Base-by-base conservation (phyloP, 2,797 vertebrate genomes). In the Erpetoichthys calabaricus region DNA sequence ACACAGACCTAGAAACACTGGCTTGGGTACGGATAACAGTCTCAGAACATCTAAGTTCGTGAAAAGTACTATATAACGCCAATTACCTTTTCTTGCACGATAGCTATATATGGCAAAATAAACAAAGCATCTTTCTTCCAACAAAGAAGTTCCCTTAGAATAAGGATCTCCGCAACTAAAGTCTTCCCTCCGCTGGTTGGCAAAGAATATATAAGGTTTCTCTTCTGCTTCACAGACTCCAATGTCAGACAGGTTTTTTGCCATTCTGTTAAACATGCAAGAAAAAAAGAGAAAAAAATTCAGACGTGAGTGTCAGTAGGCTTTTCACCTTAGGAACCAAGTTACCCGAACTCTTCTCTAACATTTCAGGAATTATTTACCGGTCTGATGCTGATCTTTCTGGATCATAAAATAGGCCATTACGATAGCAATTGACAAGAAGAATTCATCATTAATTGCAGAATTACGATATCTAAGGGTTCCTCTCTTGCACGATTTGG, bases 171-270 rank as follows among this genome's bases (percentile, higher is more conserved):
- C 5, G 95, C 94, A 4, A 99, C 95, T 1, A 99, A 86, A 0
- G 96, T 98, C 76, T 98, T 99, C 9, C 96, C 96, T 60, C 96
- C 96, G 44, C 94, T 85, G 5, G 96, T 98, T 63, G 96, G 96
- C 44, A 98, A 80, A 0, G 92, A 95, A 77, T 93, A 99, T 73
- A 99, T 97, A 47, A 98, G 83, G 66, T 98, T 99, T 75, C 64
- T 92, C 68, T 90, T 88, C 66, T 83, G 78, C 64, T 82, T 83
- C 3, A 98, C 76, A 44, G 85, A 91, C 58, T 86, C 84, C 72
- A 98, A 69, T 45, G 79, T 91, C 65, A 99, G 78, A 69, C 94
- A 98, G 5, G 82, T 81, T 64, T 92, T 83, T 72, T 99, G 96
- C 96, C 94, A 99, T 44, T 90, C 96, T 99, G 75, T 4, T 62